These are phyloP conservation scores for Ceratitis capitata DNA, from an alignment of 1,140 invertebrate genomes.

Conservation along the genomic window DNA sequence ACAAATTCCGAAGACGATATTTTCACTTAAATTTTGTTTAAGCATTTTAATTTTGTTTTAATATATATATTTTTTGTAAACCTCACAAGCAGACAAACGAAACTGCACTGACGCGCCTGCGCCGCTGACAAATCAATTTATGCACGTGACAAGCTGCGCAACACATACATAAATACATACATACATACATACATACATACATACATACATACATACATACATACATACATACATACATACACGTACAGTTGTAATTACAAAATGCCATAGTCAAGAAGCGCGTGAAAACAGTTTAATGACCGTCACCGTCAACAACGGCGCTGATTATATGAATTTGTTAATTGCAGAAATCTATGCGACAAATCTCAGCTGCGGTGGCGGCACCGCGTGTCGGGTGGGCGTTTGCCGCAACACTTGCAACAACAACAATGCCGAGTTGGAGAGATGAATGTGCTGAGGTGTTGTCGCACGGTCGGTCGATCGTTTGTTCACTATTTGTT, in stretches of 20 bases:
- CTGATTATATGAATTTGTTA: constrained; percentile 29
- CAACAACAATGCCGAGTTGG: background rate
- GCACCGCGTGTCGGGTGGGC: too few species aligned
- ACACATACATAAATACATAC: too few species aligned
- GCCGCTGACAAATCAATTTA: background rate
- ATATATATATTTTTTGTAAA: background rate
- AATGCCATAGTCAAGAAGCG: background rate
- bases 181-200: too few species aligned
- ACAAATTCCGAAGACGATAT: constrained; percentile 6
- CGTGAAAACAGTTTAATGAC: constrained; percentile 59
- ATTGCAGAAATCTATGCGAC: background rate
- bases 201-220: too few species aligned
- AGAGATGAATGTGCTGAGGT: background rate
- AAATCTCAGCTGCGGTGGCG: background rate
- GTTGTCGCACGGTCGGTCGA: background rate
- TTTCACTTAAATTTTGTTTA: constrained; percentile 32
- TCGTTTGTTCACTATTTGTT: background rate
- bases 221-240: too few species aligned
- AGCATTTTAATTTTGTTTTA: background rate
- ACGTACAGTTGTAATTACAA: background rate
- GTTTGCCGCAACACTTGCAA: background rate
- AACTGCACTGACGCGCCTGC: background rate
- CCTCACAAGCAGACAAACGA: background rate
- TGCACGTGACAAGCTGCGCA: background rate
- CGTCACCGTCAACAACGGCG: constrained; percentile 46